Evolutionary conservation across 2,888 invertebrate genomes (phyloP).

Genomic region (Holacanthella duospinosa): DNA sequence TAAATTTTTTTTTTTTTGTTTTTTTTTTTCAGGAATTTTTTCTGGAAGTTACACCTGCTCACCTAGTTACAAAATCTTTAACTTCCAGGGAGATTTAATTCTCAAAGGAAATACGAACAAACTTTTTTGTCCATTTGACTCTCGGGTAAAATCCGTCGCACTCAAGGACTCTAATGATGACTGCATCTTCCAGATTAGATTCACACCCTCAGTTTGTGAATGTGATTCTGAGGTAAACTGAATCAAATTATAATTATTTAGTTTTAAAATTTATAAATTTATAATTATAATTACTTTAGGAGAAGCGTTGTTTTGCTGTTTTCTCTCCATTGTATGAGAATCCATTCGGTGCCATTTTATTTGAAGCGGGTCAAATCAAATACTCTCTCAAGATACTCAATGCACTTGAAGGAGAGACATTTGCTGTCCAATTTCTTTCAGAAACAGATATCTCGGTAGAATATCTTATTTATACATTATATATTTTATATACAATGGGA

Average conservation of each 20-base stretch:
- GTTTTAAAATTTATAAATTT: neutral
- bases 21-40: constrained; percentile 24
- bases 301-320: constrained; percentile 36
- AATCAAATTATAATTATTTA: neutral
- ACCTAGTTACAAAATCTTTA: constrained; percentile 36
- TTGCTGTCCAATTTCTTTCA: constrained; percentile 37
- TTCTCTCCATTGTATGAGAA: constrained; percentile 37
- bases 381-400: constrained; percentile 37
- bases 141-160: constrained; percentile 34
- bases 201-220: constrained; percentile 37
- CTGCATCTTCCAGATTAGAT: constrained; percentile 37
- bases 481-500: no score
- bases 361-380: constrained; percentile 37
- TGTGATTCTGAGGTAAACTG: constrained; percentile 36
- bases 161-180: constrained; percentile 36
- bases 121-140: constrained; percentile 37
- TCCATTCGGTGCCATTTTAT: constrained; percentile 37
- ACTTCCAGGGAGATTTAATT: constrained; percentile 33
- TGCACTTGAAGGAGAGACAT: constrained; percentile 37
- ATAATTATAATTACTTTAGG: constrained; percentile 23
- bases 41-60: constrained; percentile 33
- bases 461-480: no score
- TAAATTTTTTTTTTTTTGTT: no score
- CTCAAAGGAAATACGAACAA: constrained; percentile 34
- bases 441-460: constrained; percentile 36